Evolutionary conservation across 1,140 invertebrate genomes (phyloP), one percentile per base, ranked within the genome.

Genomic region (Latrodectus geometricus): DNA sequence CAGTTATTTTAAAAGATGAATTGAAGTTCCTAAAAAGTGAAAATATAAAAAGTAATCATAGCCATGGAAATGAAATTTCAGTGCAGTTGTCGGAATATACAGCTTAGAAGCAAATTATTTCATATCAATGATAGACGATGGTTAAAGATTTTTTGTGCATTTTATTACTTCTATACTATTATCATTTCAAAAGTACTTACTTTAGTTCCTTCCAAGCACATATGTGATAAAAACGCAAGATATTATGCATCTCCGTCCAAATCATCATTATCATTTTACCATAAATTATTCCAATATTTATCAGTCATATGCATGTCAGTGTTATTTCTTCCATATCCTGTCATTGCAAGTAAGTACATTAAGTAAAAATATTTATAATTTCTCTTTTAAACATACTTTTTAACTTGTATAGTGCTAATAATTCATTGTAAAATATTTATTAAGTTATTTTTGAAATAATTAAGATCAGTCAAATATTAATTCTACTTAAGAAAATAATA

Each of bases 191-290:
- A 69, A 70, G 12, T 50, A 56, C 9, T n/a, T 17, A 35, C 9
- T 68, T 4, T 68, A 76, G 82, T 84, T 84, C 82, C 82, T 84
- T 21, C 11, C 48, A 75, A 75, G 61, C 20, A 50, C 74, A 48
- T 68, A 15, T 84, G 82, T 84, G 82, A 84, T 84, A 84, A 74
- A 74, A 35, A 21, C 11, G 12, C 11, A 70, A 70, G 21, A 23
- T 23, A 11, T 70, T 20, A 8, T 21, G 21, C 17, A 70, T 70
- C 35, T 70, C 69, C 20, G 20, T 21, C 69, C 69, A 23, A 20
- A 23, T 12, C 20, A 23, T 21, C n/a, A 23, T 70, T 23, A 21
- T 70, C 14, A 21, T 69, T 15, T 23, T 21, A 23, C 8, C 9
- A 17, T 61, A 17, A 14, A 17, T 17, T 69, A 21, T 20, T 69